phyloP scores from a whole-genome alignment of 2,888 invertebrate species.

The Erynnis tages region DNA sequence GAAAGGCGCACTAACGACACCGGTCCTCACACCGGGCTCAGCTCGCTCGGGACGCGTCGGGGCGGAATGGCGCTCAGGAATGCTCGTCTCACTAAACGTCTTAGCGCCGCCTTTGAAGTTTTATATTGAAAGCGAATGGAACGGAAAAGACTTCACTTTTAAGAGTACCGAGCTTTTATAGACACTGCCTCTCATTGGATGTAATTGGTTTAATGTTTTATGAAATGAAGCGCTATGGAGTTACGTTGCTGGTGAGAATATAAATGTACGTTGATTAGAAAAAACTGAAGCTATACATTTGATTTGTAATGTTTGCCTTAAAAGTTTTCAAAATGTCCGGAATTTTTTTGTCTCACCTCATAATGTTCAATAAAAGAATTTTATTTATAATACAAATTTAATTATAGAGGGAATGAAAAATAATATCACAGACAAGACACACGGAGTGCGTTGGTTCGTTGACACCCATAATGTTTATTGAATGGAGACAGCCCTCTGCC shows the following conservation, averaged over 20 bases:
- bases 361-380: too few relatives aligned
- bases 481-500: background rate
- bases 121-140: slow-evolving; percentile 19
- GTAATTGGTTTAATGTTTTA: background rate
- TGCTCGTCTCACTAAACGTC: slow-evolving; percentile 9
- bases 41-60: too few relatives aligned
- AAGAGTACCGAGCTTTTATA: background rate
- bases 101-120: slow-evolving; percentile 10
- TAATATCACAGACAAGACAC: background rate
- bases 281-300: too few relatives aligned
- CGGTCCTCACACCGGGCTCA: too few relatives aligned
- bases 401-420: too few relatives aligned
- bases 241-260: background rate
- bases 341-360: too few relatives aligned
- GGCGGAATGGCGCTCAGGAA: slow-evolving; percentile 2
- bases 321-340: too few relatives aligned
- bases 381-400: too few relatives aligned
- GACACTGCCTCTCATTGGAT: background rate
- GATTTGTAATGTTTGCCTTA: too few relatives aligned
- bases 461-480: slow-evolving; percentile 1
- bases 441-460: background rate
- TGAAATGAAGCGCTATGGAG: background rate
- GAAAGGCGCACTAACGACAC: too few relatives aligned
- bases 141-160: slow-evolving; percentile 3
- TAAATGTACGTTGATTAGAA: too few relatives aligned